A percentile compares a stretch with the other conserved stretches of the same genome.
phyloP scores from a whole-genome alignment of 2,797 vertebrate genomes.

The Gadopsis marmoratus region DNA sequence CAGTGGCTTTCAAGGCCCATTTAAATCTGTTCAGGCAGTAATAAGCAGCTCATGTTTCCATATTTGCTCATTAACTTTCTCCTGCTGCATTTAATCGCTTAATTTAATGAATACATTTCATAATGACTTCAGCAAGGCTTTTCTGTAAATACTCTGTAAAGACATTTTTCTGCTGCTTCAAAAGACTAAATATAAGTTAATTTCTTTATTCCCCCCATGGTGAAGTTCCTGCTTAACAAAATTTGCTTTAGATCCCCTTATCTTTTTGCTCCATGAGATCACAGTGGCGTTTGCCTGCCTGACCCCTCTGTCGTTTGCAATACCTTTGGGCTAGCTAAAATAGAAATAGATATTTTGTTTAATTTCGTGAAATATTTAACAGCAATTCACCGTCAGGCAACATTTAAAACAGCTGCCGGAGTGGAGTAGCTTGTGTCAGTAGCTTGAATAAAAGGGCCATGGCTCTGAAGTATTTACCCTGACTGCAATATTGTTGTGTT shows the following conservation, averaged over 20 bases:
- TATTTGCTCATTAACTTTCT: slow-evolving; percentile 54
- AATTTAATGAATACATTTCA: slow-evolving; percentile 43
- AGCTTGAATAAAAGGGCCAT: slow-evolving; percentile 61
- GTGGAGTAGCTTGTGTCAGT: slow-evolving; percentile 48
- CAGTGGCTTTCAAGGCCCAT: slow-evolving; percentile 31
- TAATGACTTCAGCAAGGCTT: slow-evolving; percentile 14
- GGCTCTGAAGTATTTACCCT: slow-evolving; percentile 66
- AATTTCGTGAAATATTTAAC: slow-evolving; percentile 42
- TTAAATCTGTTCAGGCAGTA: slow-evolving; percentile 49
- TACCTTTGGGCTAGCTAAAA: slow-evolving; percentile 28
- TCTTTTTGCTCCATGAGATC: slow-evolving; percentile 29
- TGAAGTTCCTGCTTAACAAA: slow-evolving; percentile 18
- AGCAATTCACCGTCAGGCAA: slow-evolving; percentile 59
- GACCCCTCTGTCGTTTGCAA: slow-evolving; percentile 15
- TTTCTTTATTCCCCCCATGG: slow-evolving; percentile 31
- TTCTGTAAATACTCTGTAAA: slow-evolving; percentile 1
- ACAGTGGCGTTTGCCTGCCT: slow-evolving; percentile 5
- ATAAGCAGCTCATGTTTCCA: slow-evolving; percentile 53
- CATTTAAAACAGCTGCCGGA: slow-evolving; percentile 62
- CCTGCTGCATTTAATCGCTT: slow-evolving; percentile 42
- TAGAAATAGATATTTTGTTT: slow-evolving; percentile 35
- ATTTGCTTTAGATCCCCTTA: slow-evolving; percentile 48
- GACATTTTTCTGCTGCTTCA: slow-evolving; percentile 10
- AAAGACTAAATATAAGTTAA: slow-evolving; percentile 26
- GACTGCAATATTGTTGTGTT: slow-evolving; percentile 65